Base-by-base conservation (phyloP, 2,888 invertebrate species). In the Caenorhabditis japonica region DNA sequence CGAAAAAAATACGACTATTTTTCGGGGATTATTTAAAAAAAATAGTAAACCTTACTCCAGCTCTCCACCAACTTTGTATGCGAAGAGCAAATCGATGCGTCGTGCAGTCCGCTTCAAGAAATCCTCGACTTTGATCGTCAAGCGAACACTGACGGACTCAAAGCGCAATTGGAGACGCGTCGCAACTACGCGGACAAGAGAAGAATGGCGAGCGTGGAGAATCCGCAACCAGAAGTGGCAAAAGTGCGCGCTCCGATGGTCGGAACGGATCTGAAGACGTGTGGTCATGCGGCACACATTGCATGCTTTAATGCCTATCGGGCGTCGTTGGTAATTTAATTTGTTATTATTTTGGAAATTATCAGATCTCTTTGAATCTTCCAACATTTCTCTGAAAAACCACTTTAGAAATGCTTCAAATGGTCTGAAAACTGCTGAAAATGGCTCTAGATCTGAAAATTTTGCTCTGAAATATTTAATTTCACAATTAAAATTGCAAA, bases 251-350 rank as follows among this genome's bases (percentile, higher is more conserved):
- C 70, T 0, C 59, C 72, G 1, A 0, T 38, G 13, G 34, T 52
- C 76, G 96, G 96, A 58, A 94, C 96, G 56, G 93, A 94, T 89
- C 93, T 94, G 56, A 93, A 94, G 89, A 94, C 96, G 1, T 97
- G 97, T 90, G 97, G 97, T 0, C 99, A 99, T 90, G 94, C 95
- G 89, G 91, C 97, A 69, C 97, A 99, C 90, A 91, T 96, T 84
- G 93, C 94, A 88, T 99, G 99, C 89, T 92, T 95, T 85, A 92
- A 93, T 88, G 92, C 94, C 0, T 99, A 97, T 90, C 91, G 95
- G 84, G 92, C 92, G 84, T 93, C 95, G 33, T 91, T 74, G 47
- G 70, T 70, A 15, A 62, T n/a, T n/a, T n/a, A n/a, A n/a, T n/a
- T n/a, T n/a, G n/a, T n/a, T n/a, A n/a, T n/a, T n/a, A n/a, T n/a